Base-by-base conservation (phyloP, 2,797 vertebrate genomes). In the Aplochiton taeniatus region DNA sequence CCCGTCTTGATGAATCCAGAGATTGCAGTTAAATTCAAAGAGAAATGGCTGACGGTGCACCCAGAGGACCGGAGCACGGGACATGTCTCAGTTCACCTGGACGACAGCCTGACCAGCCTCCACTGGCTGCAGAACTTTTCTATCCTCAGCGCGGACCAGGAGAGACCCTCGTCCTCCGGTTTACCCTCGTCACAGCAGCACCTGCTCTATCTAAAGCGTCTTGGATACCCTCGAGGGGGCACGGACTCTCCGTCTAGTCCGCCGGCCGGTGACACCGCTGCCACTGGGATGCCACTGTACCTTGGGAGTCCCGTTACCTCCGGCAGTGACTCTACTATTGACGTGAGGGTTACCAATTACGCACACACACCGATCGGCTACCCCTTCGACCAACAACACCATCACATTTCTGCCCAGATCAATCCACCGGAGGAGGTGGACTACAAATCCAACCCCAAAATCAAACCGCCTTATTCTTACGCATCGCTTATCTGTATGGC, bases 61-160 rank as follows among this genome's bases (percentile, higher is more conserved):
- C 85, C 89, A 41, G 90, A 91, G 54, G 91, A 92, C 13, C 85
- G 76, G 74, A 79, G 80, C 68, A 68, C 69, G n/a, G 75, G 76
- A 14, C 66, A 72, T 41, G 92, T 90, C 58, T 82, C 87, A 0
- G 71, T 70, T n/a, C 83, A 84, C 8, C 79, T 91, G 58, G 94
- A 95, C 64, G 94, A 95, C 88, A 95, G 94, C 70, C 91, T 95
- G 50, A 95, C 94, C 76, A 95, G 91, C 80, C 91, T 95, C 20
- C 94, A 95, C 78, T 95, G 94, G 94, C 93, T 95, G 0, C 94
- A 95, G 84, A 94, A 94, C 83, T 95, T 95, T 86, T 94, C 93
- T 75, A 94, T 95, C 80, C 77, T 92, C 49, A 92, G 87, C 66
- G 87, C 91, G n/a, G 90, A 92, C 65, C 90, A 91, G 8, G 92